Conservation (phyloP, 2,888 invertebrate genomes). For the Tipula helvola region DNA sequence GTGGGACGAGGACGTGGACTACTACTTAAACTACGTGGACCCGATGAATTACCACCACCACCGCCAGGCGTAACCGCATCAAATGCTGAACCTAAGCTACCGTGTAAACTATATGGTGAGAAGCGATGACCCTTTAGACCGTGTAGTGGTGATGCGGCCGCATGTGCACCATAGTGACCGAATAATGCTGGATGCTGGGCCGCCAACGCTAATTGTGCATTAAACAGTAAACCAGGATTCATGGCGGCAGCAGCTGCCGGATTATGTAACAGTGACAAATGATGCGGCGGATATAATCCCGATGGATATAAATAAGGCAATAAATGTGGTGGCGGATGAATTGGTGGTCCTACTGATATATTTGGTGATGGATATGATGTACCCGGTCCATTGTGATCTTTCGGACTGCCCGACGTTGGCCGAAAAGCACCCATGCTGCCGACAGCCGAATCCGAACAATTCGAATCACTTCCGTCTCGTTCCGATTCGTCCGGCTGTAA, state of each 20-base stretch:
- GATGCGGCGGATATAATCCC: slow-evolving; percentile 73
- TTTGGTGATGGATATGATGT: slow-evolving; percentile 79
- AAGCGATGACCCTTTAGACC: slow-evolving; percentile 68
- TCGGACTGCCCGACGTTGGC: slow-evolving; percentile 40
- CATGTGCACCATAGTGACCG: slow-evolving; percentile 53
- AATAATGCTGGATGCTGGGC: slow-evolving; percentile 74
- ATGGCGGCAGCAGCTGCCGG: slow-evolving; percentile 42
- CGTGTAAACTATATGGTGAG: slow-evolving; percentile 78
- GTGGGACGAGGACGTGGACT: slow-evolving; percentile 33
- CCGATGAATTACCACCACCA: slow-evolving; percentile 22
- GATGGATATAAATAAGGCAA: slow-evolving; percentile 88
- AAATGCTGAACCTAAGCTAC: slow-evolving; percentile 69
- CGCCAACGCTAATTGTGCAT: slow-evolving; percentile 76
- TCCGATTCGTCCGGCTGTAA: slow-evolving; percentile 49
- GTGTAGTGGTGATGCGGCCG: slow-evolving; percentile 57
- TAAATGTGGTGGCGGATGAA: slow-evolving; percentile 78
- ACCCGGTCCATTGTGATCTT: slow-evolving; percentile 37
- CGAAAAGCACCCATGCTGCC: slow-evolving; percentile 36
- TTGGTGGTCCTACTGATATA: slow-evolving; percentile 86
- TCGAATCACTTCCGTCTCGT: slow-evolving; percentile 57
- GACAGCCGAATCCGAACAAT: slow-evolving; percentile 52
- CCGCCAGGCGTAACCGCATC: slow-evolving; percentile 72
- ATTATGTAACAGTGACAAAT: slow-evolving; percentile 49
- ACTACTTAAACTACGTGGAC: slow-evolving; percentile 33
- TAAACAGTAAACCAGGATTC: slow-evolving; percentile 60